Evolutionary conservation across 2,113 vertebrate genomes (phyloP).

Genomic region (Procavia capensis): DNA sequence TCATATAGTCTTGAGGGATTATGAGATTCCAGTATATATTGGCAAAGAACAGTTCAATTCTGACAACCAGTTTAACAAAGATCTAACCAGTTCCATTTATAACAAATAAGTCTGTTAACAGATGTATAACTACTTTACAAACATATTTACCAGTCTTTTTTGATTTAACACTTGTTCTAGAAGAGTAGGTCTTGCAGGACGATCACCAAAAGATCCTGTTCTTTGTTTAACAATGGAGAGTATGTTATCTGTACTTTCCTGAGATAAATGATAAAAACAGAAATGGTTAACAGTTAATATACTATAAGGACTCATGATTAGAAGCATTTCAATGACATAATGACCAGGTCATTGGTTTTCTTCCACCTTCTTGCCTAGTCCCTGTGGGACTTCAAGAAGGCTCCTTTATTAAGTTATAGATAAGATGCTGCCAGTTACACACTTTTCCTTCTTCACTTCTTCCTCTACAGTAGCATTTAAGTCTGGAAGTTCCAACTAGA

Average conservation of each 20-base stretch:
- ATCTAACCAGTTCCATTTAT: not conserved
- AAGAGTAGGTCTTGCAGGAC: conserved; percentile 96
- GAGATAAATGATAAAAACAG: conserved; percentile 29
- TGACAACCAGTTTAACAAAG: not conserved
- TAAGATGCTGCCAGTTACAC: not conserved
- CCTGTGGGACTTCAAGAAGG: not conserved
- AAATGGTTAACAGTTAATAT: not conserved
- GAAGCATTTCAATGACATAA: not conserved
- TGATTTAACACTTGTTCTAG: conserved; percentile 99
- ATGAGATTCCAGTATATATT: not conserved
- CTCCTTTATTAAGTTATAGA: not conserved
- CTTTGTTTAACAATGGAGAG: conserved; percentile 96
- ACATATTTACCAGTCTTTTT: conserved; percentile 94
- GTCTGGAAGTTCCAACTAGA: not conserved
- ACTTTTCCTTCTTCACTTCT: not conserved
- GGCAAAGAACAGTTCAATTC: not conserved
- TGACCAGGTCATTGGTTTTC: not conserved
- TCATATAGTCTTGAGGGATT: not conserved
- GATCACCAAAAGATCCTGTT: conserved; percentile 93
- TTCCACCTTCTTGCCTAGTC: not conserved
- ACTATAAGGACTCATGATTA: not conserved
- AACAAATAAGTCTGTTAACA: not conserved
- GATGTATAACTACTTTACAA: not conserved
- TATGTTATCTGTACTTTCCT: conserved; percentile 94
- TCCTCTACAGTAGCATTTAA: not conserved